Evolutionary conservation across 2,888 invertebrate genomes (phyloP).

Genomic region (Trachelus tabidus): DNA sequence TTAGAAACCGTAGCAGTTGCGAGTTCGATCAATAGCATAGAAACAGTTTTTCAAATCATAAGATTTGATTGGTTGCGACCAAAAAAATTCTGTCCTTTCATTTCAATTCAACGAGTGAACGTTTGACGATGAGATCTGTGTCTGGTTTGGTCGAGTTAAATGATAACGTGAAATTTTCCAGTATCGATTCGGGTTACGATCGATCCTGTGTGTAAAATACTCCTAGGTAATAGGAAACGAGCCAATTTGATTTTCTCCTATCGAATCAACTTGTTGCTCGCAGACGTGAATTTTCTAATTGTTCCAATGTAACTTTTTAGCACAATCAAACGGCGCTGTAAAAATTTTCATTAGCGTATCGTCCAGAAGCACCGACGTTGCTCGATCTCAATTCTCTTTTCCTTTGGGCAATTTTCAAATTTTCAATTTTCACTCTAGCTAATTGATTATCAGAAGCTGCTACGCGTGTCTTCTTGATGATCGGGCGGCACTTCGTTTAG

Average conservation of each 20-base stretch:
- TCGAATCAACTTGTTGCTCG: no score
- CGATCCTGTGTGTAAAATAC: not conserved
- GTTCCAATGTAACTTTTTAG: constrained; percentile 18
- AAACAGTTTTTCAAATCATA: not conserved
- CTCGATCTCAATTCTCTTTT: not conserved
- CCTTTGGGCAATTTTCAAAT: no score
- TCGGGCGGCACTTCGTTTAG: not conserved
- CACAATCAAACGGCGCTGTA: constrained; percentile 19
- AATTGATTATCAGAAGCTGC: not conserved
- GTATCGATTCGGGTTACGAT: not conserved
- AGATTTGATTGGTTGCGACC: not conserved
- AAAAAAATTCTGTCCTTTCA: not conserved
- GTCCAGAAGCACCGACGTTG: not conserved
- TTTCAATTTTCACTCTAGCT: not conserved
- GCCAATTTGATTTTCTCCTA: no score
- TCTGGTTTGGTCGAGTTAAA: not conserved
- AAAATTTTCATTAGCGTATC: not conserved
- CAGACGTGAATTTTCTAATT: constrained; percentile 13
- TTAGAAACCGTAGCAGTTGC: not conserved
- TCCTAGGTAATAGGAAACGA: not conserved
- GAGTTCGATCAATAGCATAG: not conserved
- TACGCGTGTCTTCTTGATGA: not conserved
- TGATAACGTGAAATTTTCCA: not conserved
- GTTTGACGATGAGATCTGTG: not conserved
- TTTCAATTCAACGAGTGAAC: not conserved